These are phyloP conservation scores for Lutjanus campechanus DNA, from an alignment of 2,797 vertebrate species.

Conservation along the genomic window DNA sequence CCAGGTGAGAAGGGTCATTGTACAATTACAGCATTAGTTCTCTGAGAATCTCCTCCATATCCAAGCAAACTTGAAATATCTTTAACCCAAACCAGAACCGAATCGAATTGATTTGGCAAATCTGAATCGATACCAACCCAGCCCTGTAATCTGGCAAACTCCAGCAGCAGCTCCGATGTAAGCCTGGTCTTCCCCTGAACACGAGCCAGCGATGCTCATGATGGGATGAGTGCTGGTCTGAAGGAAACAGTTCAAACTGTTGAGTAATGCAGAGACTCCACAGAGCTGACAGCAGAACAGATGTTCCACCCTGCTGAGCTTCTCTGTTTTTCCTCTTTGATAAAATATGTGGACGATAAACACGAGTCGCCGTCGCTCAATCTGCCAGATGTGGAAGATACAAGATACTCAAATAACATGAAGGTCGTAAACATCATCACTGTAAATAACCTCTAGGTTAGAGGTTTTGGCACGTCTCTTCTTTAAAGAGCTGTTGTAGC, in stretches of 20 bases:
- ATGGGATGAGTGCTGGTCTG: neutral
- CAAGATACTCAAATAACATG: neutral
- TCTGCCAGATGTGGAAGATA: conserved; percentile 9
- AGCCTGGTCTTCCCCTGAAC: neutral
- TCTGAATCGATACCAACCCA: no score
- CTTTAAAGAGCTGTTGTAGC: neutral
- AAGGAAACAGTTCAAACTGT: neutral
- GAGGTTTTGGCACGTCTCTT: neutral
- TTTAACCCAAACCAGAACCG: no score
- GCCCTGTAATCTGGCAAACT: no score
- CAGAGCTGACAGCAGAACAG: conserved; percentile 2
- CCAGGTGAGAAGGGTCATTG: no score
- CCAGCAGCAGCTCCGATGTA: neutral
- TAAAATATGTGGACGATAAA: conserved; percentile 20
- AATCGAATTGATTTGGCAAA: no score
- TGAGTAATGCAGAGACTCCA: conserved; percentile 2
- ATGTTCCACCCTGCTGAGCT: conserved; percentile 3
- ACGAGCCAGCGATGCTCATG: neutral
- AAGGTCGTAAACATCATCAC: neutral
- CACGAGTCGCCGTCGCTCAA: neutral
- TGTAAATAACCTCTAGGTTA: neutral
- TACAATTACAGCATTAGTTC: no score
- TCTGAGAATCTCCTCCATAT: no score
- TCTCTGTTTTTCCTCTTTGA: neutral
- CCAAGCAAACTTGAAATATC: no score